Evolutionary conservation across 1,140 invertebrate species (phyloP).

Genomic region (Lordiphosa mommai): DNA sequence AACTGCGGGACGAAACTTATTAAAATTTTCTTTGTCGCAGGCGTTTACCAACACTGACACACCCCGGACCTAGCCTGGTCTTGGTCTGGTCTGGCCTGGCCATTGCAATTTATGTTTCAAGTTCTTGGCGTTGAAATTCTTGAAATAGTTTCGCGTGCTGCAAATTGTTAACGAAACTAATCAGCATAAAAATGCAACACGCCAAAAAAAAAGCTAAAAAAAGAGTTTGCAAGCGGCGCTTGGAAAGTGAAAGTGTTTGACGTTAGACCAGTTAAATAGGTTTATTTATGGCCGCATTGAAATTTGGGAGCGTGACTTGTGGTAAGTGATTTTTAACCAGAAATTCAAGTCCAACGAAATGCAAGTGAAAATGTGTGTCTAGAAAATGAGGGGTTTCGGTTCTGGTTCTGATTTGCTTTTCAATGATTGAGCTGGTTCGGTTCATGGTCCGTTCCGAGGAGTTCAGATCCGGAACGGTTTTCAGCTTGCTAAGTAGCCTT

Average conservation of each 20-base stretch:
- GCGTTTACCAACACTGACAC: slow-evolving; percentile 26
- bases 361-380: too few relatives aligned
- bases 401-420: too few relatives aligned
- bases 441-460: too few relatives aligned
- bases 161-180: slow-evolving; percentile 72
- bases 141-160: slow-evolving; percentile 72
- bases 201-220: not conserved
- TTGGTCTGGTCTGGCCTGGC: slow-evolving; percentile 4
- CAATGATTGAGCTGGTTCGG: too few relatives aligned
- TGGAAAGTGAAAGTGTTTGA: slow-evolving; percentile 56
- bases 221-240: slow-evolving; percentile 7
- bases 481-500: too few relatives aligned
- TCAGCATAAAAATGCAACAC: slow-evolving; percentile 66
- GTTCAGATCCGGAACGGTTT: too few relatives aligned
- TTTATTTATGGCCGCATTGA: slow-evolving; percentile 23
- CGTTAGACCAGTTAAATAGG: slow-evolving; percentile 32
- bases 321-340: not conserved
- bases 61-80: not conserved
- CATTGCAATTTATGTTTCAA: slow-evolving; percentile 60
- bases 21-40: slow-evolving; percentile 44
- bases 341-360: slow-evolving; percentile 3
- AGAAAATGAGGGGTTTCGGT: too few relatives aligned
- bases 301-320: slow-evolving; percentile 8
- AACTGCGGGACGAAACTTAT: slow-evolving; percentile 43
- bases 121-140: slow-evolving; percentile 50